phyloP scores from a whole-genome alignment of 2,797 vertebrate species.

The Helarctos malayanus region DNA sequence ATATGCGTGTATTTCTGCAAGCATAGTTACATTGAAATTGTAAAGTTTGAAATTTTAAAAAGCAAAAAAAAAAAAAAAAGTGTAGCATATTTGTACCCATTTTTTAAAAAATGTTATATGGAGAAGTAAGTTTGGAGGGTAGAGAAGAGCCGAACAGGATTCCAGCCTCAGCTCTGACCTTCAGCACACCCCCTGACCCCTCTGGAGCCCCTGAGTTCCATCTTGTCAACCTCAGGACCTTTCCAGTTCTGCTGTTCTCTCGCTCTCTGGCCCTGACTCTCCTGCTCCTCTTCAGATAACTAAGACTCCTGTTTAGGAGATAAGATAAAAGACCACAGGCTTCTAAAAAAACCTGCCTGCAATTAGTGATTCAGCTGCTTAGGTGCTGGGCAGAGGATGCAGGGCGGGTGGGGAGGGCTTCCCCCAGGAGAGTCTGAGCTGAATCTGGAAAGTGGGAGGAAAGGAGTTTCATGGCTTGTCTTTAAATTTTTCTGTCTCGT shows the following conservation, averaged over 20 bases:
- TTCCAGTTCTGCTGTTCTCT: neutral
- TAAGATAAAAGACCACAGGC: neutral
- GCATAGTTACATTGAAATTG: neutral
- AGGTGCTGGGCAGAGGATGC: accelerated
- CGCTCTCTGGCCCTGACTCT: neutral
- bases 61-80: neutral
- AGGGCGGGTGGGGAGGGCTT: accelerated
- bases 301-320: neutral
- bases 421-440: neutral
- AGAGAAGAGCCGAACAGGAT: neutral
- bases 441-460: neutral
- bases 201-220: neutral
- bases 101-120: neutral
- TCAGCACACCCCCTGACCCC: neutral
- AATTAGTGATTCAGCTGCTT: neutral
- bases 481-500: neutral
- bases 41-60: neutral
- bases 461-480: neutral
- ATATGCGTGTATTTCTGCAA: neutral
- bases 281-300: neutral
- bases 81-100: neutral
- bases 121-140: neutral
- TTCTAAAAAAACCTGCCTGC: neutral
- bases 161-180: neutral
- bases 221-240: neutral